Evolutionary conservation across 1,140 invertebrate genomes (phyloP).

Genomic region (Drosophila gunungcola): DNA sequence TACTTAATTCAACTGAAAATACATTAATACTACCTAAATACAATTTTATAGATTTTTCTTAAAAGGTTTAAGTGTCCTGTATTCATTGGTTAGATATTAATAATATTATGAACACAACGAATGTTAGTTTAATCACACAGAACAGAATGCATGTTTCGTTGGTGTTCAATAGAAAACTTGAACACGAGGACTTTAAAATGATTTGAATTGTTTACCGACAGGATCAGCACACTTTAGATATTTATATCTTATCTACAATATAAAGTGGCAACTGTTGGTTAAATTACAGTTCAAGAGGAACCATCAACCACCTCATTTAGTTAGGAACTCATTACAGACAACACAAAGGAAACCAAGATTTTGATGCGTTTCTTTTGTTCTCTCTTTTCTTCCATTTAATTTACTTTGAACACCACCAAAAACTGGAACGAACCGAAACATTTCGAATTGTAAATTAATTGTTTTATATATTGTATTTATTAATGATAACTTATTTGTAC

Average conservation of each 20-base stretch:
- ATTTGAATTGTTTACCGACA: no score
- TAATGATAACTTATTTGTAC: slow-evolving; percentile 17
- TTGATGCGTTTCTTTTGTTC: slow-evolving; percentile 35
- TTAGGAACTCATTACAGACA: slow-evolving; percentile 4
- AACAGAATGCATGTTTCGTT: no score
- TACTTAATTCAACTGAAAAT: no score
- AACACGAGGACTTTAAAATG: no score
- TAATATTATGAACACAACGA: no score
- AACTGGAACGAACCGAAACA: slow-evolving; percentile 12
- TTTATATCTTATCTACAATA: background rate
- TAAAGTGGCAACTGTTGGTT: background rate
- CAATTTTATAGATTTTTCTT: no score
- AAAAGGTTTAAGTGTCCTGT: no score
- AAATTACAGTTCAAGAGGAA: background rate
- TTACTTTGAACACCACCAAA: slow-evolving; percentile 5
- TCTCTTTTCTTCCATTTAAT: slow-evolving; percentile 51
- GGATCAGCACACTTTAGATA: background rate
- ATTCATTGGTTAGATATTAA: no score
- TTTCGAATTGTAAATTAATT: slow-evolving; percentile 12
- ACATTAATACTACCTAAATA: no score
- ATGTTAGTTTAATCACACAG: no score
- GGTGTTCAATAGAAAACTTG: no score
- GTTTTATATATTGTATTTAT: slow-evolving; percentile 22
- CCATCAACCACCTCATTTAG: background rate
- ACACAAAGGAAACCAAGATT: slow-evolving; percentile 15